These are phyloP conservation scores for Fukomys damarensis DNA, from an alignment of 2,113 vertebrate genomes.

Conservation along the genomic window DNA sequence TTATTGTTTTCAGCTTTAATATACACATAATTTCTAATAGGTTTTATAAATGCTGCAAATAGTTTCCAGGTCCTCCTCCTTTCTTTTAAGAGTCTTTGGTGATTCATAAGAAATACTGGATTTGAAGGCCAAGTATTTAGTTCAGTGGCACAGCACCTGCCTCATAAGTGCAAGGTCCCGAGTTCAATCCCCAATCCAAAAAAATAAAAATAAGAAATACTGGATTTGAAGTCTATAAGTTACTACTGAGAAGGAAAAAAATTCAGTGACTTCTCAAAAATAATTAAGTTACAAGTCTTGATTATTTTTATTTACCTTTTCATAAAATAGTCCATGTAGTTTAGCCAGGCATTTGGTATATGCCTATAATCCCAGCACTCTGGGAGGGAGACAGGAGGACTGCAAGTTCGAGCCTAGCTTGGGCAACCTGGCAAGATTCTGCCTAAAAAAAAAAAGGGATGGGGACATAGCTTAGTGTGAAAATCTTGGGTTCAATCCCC, in stretches of 20 bases:
- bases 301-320: constrained; percentile 2
- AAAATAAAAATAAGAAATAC: neutral
- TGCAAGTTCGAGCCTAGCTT: neutral
- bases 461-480: neutral
- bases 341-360: neutral
- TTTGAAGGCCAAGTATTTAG: no score
- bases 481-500: neutral
- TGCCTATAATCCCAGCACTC: neutral
- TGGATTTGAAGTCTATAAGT: neutral
- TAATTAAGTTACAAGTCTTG: constrained; percentile 33
- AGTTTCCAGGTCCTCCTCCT: neutral
- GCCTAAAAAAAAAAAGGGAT: neutral
- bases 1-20: neutral
- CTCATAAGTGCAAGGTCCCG: no score
- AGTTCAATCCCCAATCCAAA: no score
- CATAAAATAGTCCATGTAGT: constrained; percentile 1
- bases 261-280: neutral
- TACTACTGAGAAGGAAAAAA: neutral
- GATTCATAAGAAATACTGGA: neutral
- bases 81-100: constrained; percentile 43
- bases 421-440: neutral
- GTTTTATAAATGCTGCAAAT: neutral
- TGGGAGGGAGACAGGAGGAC: neutral
- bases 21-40: neutral
- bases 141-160: no score